Base-by-base conservation (phyloP, 1,140 invertebrate species). In the Macrotrachela quadricornifera region DNA sequence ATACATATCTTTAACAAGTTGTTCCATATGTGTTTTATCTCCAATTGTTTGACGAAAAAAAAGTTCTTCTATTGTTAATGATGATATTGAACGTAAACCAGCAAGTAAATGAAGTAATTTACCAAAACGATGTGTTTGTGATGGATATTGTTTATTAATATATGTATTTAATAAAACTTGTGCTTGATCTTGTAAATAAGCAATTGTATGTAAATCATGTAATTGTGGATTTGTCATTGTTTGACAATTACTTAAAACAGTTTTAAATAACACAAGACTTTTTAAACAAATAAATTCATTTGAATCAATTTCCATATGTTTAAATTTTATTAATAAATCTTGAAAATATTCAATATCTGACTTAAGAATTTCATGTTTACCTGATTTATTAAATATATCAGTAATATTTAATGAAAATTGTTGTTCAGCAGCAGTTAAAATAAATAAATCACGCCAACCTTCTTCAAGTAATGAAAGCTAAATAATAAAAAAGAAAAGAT, bases 1-100 rank as follows among this genome's bases (percentile, higher is more conserved):
- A 30, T 30, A 95, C 88, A 96, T 94, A 70, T 95, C 88, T 69
- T 86, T 91, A 10, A 96, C 71, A 1, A 96, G 82, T 74, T 92
- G 92, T 66, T 92, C 87, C 84, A 95, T 92, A 1, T 86, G 85
- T 15, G 87, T 92, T 78, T 70, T 30, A 30, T 30, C 21, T 1
- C 87, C 85, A 49, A 92, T 87, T 8, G 84, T 86, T 57, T 81
- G 78, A 46, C 79, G 76, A 70, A 95, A 92, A 73, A 94, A 95
- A 0, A 94, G 65, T 60, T 88, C 81, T 60, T 88, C 83, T 46
- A 94, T 86, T 1, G 80, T 80, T 13, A 71, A 69, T 0, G 76
- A 65, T 0, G 78, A 75, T 0, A 92, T 76, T 14, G 74, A 73
- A 52, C 76, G 74, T 10, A 92, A 72, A 3, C 74, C 69, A 0